Conservation (phyloP, 2,797 vertebrate genomes). For the Hozukius guyotensis region DNA sequence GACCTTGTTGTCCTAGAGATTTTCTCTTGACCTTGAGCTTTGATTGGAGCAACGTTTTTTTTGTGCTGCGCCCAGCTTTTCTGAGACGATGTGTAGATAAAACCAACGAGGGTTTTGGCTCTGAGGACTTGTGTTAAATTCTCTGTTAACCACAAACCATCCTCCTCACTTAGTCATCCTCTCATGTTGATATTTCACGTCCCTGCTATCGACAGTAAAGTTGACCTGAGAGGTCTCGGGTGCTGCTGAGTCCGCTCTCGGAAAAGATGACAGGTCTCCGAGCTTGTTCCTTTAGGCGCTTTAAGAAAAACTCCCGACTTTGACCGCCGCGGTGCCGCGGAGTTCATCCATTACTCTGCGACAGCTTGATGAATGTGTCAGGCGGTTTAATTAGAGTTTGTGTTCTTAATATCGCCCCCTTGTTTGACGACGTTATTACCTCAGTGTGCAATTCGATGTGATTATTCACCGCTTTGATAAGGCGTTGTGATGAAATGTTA, state of each 20-base stretch:
- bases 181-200: slow-evolving; percentile 2
- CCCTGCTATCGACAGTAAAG: background rate
- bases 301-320: slow-evolving; percentile 7
- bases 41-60: background rate
- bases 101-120: background rate
- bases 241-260: background rate
- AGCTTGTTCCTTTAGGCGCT: slow-evolving; percentile 29
- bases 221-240: slow-evolving; percentile 6
- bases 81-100: background rate
- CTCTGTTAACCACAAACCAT: background rate
- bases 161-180: background rate
- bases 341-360: slow-evolving; percentile 32
- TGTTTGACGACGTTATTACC: slow-evolving; percentile 46
- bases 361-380: slow-evolving; percentile 57
- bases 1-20: background rate
- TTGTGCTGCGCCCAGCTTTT: background rate
- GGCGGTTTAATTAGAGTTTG: slow-evolving; percentile 60
- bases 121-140: background rate
- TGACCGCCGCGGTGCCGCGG: background rate
- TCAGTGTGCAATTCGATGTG: slow-evolving; percentile 14
- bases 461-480: slow-evolving; percentile 51
- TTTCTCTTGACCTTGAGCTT: background rate
- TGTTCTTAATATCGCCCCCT: slow-evolving; percentile 40
- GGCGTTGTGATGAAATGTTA: slow-evolving; percentile 42
- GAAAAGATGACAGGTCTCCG: slow-evolving; percentile 16